A percentile compares a stretch with the other conserved stretches of the same genome.
These are phyloP conservation scores for Umimayanthus chanpuru DNA, from an alignment of 92 coral and sea anemone genomes.

Conservation along the genomic window DNA sequence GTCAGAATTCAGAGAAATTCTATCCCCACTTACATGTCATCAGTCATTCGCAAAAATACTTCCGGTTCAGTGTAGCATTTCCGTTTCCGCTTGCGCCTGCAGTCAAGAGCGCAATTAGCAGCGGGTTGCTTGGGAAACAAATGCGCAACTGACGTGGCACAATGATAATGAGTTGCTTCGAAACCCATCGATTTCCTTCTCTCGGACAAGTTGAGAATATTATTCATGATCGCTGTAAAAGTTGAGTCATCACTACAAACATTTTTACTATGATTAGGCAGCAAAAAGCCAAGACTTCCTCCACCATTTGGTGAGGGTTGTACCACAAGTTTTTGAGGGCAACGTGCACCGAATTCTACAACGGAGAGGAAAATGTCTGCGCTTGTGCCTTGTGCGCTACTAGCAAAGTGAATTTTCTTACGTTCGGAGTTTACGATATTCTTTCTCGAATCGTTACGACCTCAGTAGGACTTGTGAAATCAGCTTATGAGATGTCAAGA, in stretches of 20 bases:
- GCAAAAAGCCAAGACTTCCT: not conserved
- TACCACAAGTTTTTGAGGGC: constrained; percentile 7
- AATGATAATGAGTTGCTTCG: not conserved
- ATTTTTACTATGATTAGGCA: not conserved
- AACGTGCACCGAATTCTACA: not conserved
- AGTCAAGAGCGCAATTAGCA: not conserved
- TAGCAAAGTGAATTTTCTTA: constrained; percentile 11
- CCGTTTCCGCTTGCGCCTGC: constrained; percentile 4
- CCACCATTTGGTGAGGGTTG: not conserved
- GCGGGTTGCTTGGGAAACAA: not conserved
- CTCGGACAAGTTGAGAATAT: not conserved
- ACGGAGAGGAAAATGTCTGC: not conserved
- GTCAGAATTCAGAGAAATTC: not conserved
- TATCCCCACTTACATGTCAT: not conserved
- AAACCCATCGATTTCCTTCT: not conserved
- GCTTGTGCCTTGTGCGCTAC: not conserved
- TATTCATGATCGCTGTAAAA: not conserved
- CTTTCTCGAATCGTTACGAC: not conserved
- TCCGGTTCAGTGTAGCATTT: not conserved
- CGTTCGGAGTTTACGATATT: not conserved
- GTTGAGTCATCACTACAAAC: not conserved
- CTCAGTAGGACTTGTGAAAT: not conserved
- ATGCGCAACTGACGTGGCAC: constrained; percentile 19
- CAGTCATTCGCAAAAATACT: not conserved
- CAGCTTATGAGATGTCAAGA: constrained; percentile 12